These are phyloP conservation scores for Heliconius eleuchia DNA, from an alignment of 1,140 invertebrate genomes.

Conservation along the genomic window DNA sequence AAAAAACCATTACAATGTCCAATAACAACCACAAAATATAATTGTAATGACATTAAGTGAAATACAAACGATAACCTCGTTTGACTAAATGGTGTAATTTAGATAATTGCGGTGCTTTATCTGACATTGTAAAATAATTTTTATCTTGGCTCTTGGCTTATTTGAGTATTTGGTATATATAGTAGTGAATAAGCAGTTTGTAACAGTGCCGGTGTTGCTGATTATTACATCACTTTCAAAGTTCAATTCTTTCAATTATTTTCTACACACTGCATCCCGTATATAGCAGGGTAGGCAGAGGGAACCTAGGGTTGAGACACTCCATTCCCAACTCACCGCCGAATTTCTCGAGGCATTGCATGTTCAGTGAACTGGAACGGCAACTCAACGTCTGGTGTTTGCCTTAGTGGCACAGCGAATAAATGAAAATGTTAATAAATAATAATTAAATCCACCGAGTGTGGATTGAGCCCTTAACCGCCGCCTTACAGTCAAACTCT, in stretches of 20 bases:
- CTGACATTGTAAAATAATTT: conserved; percentile 15
- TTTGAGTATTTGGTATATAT: not conserved
- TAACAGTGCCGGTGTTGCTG: not conserved
- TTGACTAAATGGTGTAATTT: conserved; percentile 30
- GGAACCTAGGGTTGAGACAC: too few species aligned
- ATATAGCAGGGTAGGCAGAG: too few species aligned
- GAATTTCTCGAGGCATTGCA: too few species aligned
- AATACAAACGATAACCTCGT: conserved; percentile 26
- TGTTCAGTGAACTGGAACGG: too few species aligned
- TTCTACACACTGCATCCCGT: too few species aligned
- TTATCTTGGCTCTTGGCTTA: not conserved
- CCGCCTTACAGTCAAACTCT: too few species aligned
- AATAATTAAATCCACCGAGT: too few species aligned
- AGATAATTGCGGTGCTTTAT: conserved; percentile 19
- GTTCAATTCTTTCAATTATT: not conserved
- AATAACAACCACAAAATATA: conserved; percentile 9
- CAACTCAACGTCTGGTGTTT: too few species aligned
- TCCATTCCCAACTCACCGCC: too few species aligned
- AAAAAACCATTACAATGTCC: not conserved
- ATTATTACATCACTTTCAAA: not conserved
- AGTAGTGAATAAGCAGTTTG: not conserved
- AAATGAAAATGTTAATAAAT: too few species aligned
- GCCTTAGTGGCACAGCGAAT: too few species aligned
- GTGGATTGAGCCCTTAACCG: too few species aligned
- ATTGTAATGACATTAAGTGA: conserved; percentile 12